Conservation (phyloP, 1,140 invertebrate genomes). For the Zaprionus camerounensis region DNA sequence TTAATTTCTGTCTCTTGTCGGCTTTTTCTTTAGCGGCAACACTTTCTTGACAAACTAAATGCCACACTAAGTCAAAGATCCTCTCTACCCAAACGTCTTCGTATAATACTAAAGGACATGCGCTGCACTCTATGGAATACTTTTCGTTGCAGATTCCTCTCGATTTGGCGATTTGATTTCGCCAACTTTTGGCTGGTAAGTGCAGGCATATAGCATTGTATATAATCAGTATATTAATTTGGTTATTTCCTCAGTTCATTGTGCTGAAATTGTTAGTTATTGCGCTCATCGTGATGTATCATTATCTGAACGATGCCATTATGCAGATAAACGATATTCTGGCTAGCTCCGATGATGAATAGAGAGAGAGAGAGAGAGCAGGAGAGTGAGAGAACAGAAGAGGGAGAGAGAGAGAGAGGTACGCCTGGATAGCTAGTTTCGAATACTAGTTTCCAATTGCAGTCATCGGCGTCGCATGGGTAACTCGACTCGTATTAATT, state of each 20-base stretch:
- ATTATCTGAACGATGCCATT: slow-evolving; percentile 68
- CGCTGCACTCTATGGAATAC: slow-evolving; percentile 12
- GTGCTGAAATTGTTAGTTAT: slow-evolving; percentile 46
- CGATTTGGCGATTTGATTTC: slow-evolving; percentile 44
- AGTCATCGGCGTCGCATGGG: not conserved
- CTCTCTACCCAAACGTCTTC: slow-evolving; percentile 15
- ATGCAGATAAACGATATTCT: slow-evolving; percentile 44
- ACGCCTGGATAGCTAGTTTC: not conserved
- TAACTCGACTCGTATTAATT: slow-evolving; percentile 40
- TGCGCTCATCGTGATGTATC: slow-evolving; percentile 50
- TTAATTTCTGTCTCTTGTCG: no score
- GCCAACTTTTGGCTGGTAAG: slow-evolving; percentile 43
- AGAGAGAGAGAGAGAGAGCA: not conserved
- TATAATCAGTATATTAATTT: not conserved
- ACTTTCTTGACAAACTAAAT: slow-evolving; percentile 31
- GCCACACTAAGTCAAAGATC: slow-evolving; percentile 10
- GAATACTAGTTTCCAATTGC: slow-evolving; percentile 3
- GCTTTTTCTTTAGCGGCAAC: slow-evolving; percentile 12
- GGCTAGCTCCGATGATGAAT: slow-evolving; percentile 50
- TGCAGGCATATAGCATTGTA: not conserved
- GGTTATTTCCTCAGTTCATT: slow-evolving; percentile 36
- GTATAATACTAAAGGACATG: slow-evolving; percentile 50
- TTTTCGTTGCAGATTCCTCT: slow-evolving; percentile 39
- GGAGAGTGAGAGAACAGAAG: not conserved
- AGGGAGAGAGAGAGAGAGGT: not conserved